Evolutionary conservation across 2,797 vertebrate species (phyloP).

Genomic region (Pangasius macronema): DNA sequence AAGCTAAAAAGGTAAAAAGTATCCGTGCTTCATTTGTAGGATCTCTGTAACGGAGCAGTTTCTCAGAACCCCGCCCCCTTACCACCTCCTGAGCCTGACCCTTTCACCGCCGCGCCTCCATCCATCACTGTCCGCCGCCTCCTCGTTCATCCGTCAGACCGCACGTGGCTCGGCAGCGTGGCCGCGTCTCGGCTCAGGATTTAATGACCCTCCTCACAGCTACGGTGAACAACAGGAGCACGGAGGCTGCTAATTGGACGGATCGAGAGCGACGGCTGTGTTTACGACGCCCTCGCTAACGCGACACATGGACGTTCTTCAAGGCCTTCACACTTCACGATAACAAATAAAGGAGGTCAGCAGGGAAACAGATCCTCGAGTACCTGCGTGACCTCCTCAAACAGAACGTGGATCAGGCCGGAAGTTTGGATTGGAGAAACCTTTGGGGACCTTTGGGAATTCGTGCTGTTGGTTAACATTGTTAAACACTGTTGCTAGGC

Average conservation of each 20-base stretch:
- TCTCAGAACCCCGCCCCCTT: neutral
- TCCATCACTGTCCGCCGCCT: conserved; percentile 44
- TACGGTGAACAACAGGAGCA: neutral
- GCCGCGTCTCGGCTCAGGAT: conserved; percentile 24
- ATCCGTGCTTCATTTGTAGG: neutral
- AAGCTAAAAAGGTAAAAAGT: neutral
- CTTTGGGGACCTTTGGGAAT: neutral
- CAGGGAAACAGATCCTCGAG: neutral
- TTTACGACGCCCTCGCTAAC: neutral
- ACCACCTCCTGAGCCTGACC: conserved; percentile 7
- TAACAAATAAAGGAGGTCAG: neutral
- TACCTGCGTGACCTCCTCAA: neutral
- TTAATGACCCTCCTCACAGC: conserved; percentile 30
- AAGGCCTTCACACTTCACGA: neutral
- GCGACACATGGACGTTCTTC: neutral
- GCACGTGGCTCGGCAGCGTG: conserved; percentile 13
- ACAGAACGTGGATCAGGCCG: neutral
- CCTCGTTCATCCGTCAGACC: conserved; percentile 31
- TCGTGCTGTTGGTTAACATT: neutral
- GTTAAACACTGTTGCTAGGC: neutral
- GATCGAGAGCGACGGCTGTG: neutral
- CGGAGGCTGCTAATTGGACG: conserved; percentile 30
- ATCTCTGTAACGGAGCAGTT: neutral
- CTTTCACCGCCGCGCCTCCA: conserved; percentile 29
- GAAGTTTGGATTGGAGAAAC: neutral